Evolutionary conservation across 2,113 vertebrate species (phyloP), one percentile per base, ranked within the genome.

Genomic region (Strigops habroptila): DNA sequence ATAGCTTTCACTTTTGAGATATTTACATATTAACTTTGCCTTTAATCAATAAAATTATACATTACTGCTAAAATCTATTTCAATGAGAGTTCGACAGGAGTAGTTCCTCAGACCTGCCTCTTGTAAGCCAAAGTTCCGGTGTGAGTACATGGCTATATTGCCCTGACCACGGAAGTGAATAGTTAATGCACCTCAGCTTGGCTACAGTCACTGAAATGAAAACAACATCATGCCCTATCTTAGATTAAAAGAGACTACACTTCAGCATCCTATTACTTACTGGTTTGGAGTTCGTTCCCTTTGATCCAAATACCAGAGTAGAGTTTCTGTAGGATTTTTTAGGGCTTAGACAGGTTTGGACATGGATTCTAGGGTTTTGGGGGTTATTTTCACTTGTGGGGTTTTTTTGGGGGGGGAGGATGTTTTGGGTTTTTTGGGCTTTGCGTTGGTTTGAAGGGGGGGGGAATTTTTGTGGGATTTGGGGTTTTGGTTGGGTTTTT

Each of bases 401-500:
- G 10, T 9, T 52, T 46, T 6, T 77, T 52, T 30, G 6, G 22
- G 17, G 7, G 8, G 14, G 5, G 6, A 6, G 3, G 31, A 39
- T 49, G 51, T 17, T 52, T 52, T 39, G 39, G 39, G 39, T 39
- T 39, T 39, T 39, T 9, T 11, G 39, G 39, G 62, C 6, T 16
- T 37, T 41, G 21, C 8, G 22, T n/a, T 59, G 12, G 23, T 83
- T 52, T 52, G 39, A 55, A 14, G 9, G 41, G 4, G 8, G 27
- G 1, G 1, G 21, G 39, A 39, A 5, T 11, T 41, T n/a, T 10
- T 30, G 62, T 70, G 17, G 49, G 49, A 51, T 51, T 51, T 27
- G 14, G 23, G 7, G 3, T 19, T 25, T 12, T 23, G 28, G 3
- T 5, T 41, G 33, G 0, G 6, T 7, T 24, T 19, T 10, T 15